These are phyloP conservation scores for Platycheirus albimanus DNA, from an alignment of 2,888 invertebrate genomes.

Conservation along the genomic window DNA sequence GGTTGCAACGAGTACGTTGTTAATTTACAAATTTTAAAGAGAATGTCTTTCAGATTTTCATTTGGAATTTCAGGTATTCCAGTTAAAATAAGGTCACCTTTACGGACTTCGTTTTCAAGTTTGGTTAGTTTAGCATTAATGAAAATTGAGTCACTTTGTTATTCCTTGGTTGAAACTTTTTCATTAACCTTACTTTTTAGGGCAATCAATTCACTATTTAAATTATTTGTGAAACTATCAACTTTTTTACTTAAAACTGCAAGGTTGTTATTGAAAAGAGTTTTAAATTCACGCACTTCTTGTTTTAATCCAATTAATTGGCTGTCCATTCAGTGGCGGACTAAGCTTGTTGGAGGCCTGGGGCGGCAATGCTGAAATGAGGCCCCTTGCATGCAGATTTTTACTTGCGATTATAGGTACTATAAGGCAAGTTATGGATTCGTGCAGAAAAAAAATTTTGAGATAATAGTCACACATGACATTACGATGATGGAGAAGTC, in stretches of 20 bases:
- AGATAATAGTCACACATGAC: no score
- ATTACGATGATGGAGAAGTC: no score
- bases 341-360: no score
- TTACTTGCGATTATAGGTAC: no score
- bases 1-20: neutral
- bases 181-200: conserved; percentile 6
- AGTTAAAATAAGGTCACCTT: neutral
- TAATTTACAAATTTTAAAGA: neutral
- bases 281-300: conserved; percentile 11
- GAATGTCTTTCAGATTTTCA: neutral
- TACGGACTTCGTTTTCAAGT: conserved; percentile 5
- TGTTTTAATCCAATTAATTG: conserved; percentile 16
- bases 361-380: no score
- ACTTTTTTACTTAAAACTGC: conserved; percentile 9
- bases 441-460: no score
- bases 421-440: no score
- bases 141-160: neutral
- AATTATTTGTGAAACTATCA: conserved; percentile 7
- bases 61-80: conserved; percentile 6
- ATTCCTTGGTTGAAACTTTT: neutral
- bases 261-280: conserved; percentile 1
- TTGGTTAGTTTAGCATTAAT: neutral
- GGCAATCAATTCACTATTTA: neutral
- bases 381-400: no score
- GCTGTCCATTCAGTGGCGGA: no score